Base-by-base conservation (phyloP, 2,797 vertebrate genomes). In the Peromyscus melanophrys region DNA sequence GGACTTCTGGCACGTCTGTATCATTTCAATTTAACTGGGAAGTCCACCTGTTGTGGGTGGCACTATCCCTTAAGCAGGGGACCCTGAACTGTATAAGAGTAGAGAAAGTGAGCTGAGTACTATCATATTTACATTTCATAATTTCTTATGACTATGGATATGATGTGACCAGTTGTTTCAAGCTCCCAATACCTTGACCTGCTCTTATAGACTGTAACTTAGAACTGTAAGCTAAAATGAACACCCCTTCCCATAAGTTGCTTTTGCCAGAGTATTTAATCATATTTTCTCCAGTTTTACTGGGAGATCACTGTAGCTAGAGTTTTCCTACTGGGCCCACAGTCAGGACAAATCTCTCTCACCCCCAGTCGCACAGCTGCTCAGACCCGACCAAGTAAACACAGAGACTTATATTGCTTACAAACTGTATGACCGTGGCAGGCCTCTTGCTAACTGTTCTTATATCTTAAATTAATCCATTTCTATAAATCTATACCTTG, bases 201-300 rank as follows among this genome's bases (percentile, higher is more conserved):
- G 46, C 14, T 71, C 8, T 71, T 37, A 37, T 29, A 71, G 7
- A 11, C 61, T 85, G 4, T 85, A 85, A 67, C 19, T 5, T 71
- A 46, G 46, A 86, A 37, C 23, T 6, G 9, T 37, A 71, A 55
- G 14, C 25, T 37, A 55, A n/a, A 52, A 27, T 52, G 52, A 40
- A 71, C 49, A 55, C 8, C 27, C 1, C 12, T 19, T 37, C 43
- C 43, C 0, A 6, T 29, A 37, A 55, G 31, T 55, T n/a, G 34
- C 23, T 71, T 86, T 87, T 55, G 11, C 12, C 9, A 55, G 23
- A 40, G 23, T 40, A 37, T 40, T 87, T 67, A 49, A 67, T 63
- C 69, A 46, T n/a, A 71, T 88, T 7, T 29, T 88, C 17, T 92
- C 31, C 65, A 11, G 91, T 84, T 76, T 97, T 93, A 80, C 43